A percentile compares a stretch with the other conserved stretches of the same genome.
Conservation (phyloP, 92 coral and sea anemone species). For the Paragorgia papillata region DNA sequence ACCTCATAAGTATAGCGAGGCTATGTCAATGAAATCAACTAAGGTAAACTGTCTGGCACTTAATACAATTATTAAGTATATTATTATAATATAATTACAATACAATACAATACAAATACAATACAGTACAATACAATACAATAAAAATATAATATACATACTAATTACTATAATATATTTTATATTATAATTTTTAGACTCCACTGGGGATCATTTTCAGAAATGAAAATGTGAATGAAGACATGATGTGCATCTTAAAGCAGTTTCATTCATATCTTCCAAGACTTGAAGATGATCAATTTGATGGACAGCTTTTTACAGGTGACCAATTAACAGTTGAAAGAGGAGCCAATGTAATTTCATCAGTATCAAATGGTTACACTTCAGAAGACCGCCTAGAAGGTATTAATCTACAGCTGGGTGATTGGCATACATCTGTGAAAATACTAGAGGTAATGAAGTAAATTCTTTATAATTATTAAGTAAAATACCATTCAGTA, state of each 20-base stretch:
- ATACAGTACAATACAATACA: no score
- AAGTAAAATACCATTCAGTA: no score
- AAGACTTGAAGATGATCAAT: background rate
- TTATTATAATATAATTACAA: no score
- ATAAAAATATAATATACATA: no score
- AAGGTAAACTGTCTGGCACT: constrained; percentile 42
- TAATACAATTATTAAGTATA: no score
- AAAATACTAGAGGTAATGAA: constrained; percentile 50
- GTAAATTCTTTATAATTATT: no score
- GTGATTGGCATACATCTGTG: constrained; percentile 61
- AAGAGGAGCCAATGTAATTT: constrained; percentile 43
- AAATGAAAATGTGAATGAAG: constrained; percentile 24
- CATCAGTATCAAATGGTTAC: constrained; percentile 54
- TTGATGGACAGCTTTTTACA: constrained; percentile 36
- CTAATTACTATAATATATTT: no score
- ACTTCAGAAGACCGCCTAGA: constrained; percentile 54
- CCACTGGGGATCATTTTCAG: constrained; percentile 18
- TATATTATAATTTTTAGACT: background rate
- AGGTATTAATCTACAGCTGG: constrained; percentile 54
- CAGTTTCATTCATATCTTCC: constrained; percentile 22
- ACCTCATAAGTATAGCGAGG: constrained; percentile 64
- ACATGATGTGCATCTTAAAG: constrained; percentile 16
- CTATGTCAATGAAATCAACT: constrained; percentile 59
- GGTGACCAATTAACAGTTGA: constrained; percentile 57
- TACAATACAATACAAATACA: no score